Conservation (phyloP, 2,797 vertebrate genomes). For the Miichthys miiuy region DNA sequence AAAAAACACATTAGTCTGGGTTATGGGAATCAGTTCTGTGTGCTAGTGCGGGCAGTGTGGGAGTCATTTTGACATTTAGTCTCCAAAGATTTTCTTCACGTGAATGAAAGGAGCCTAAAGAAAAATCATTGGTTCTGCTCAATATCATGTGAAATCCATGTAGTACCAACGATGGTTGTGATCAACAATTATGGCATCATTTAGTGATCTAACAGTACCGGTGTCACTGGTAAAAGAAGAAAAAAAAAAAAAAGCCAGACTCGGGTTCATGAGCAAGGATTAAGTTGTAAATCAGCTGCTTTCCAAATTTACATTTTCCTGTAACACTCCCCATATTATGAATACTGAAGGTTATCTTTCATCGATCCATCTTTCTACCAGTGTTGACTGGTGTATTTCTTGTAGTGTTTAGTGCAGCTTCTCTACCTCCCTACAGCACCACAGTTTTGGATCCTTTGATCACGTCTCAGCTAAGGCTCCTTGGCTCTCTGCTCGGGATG, state of each 20-base stretch:
- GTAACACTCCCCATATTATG: background rate
- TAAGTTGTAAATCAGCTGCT: background rate
- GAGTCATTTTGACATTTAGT: slow-evolving; percentile 56
- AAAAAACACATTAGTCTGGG: slow-evolving; percentile 71
- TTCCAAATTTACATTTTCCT: slow-evolving; percentile 9
- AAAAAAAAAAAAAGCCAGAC: background rate
- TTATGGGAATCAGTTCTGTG: slow-evolving; percentile 58
- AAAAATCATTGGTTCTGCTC: background rate
- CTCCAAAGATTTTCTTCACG: slow-evolving; percentile 28
- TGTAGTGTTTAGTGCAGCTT: slow-evolving; percentile 40
- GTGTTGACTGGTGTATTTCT: slow-evolving; percentile 34
- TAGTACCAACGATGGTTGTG: background rate
- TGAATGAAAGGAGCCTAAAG: background rate
- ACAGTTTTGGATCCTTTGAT: slow-evolving; percentile 73
- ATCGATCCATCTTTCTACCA: slow-evolving; percentile 23
- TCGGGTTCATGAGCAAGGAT: background rate
- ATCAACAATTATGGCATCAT: background rate
- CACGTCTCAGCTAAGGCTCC: slow-evolving; percentile 57
- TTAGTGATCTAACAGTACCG: background rate
- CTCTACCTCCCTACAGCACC: slow-evolving; percentile 53
- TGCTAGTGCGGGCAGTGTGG: slow-evolving; percentile 27
- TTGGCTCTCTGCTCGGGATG: slow-evolving; percentile 59
- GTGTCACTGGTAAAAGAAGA: background rate
- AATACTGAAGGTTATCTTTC: slow-evolving; percentile 11
- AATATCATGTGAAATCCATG: background rate